Conservation (phyloP, 1,140 invertebrate genomes). For the Cepaea nemoralis region DNA sequence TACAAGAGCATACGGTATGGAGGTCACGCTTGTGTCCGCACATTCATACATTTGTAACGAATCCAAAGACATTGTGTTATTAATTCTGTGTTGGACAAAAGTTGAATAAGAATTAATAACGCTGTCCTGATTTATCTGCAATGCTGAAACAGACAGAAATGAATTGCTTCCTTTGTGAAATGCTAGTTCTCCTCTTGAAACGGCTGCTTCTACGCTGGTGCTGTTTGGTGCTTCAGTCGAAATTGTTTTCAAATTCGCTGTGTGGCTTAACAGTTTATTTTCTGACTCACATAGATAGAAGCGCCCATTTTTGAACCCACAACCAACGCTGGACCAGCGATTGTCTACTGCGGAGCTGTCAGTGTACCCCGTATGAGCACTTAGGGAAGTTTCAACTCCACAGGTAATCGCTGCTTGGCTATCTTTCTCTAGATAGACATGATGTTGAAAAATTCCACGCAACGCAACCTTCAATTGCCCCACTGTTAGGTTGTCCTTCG, state of each 20-base stretch:
- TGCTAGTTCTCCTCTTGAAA: neutral
- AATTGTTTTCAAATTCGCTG: neutral
- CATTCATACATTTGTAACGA: neutral
- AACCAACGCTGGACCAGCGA: conserved; percentile 6
- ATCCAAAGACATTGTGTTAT: neutral
- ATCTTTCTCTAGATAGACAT: neutral
- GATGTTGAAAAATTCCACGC: neutral
- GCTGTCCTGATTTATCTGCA: neutral
- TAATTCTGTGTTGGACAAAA: neutral
- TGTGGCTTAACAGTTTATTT: neutral
- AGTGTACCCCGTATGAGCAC: too few relatives aligned
- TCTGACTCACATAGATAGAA: neutral
- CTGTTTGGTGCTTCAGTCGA: neutral
- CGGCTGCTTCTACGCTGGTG: neutral
- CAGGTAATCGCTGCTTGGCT: too few relatives aligned
- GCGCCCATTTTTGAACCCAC: neutral
- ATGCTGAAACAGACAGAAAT: neutral
- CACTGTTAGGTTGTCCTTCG: neutral
- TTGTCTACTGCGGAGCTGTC: neutral
- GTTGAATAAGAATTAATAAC: neutral
- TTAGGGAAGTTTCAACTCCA: neutral
- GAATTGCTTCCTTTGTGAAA: neutral
- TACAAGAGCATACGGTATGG: neutral
- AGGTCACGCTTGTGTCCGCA: neutral
- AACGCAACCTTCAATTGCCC: neutral